phyloP scores from a whole-genome alignment of 2,113 vertebrate species.

The Corythornis cristatus region DNA sequence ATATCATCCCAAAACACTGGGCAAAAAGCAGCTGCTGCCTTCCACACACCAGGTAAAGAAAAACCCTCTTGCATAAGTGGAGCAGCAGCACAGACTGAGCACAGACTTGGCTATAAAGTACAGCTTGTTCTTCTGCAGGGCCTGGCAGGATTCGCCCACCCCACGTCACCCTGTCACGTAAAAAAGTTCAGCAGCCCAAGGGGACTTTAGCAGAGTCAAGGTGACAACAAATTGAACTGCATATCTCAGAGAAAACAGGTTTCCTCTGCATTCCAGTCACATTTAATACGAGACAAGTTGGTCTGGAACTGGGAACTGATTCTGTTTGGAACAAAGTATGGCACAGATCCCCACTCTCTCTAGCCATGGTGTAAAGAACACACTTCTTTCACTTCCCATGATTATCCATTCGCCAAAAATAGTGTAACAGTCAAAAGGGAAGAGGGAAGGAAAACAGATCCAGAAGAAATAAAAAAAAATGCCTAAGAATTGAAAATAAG shows the following conservation, averaged over 20 bases:
- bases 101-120: background rate
- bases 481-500: constrained; percentile 76
- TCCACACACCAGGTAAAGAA: background rate
- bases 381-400: constrained; percentile 57
- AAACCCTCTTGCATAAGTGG: constrained; percentile 29
- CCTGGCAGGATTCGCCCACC: background rate
- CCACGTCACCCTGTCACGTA: background rate
- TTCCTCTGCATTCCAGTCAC: constrained; percentile 67
- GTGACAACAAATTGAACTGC: constrained; percentile 57
- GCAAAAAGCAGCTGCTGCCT: constrained; percentile 5
- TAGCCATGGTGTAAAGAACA: constrained; percentile 43
- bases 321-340: constrained; percentile 66
- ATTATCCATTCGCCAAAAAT: constrained; percentile 76
- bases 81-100: constrained; percentile 42
- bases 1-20: background rate
- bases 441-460: constrained; percentile 61
- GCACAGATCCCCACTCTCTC: constrained; percentile 60
- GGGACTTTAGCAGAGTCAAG: constrained; percentile 19
- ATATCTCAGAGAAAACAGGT: constrained; percentile 61
- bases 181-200: constrained; percentile 6
- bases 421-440: constrained; percentile 70
- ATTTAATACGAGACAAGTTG: constrained; percentile 65
- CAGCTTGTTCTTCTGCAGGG: background rate
- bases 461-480: constrained; percentile 73
- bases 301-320: constrained; percentile 62